Evolutionary conservation across 2,888 invertebrate species (phyloP), one percentile per base, ranked within the genome.

Genomic region (Nebria brevicollis): DNA sequence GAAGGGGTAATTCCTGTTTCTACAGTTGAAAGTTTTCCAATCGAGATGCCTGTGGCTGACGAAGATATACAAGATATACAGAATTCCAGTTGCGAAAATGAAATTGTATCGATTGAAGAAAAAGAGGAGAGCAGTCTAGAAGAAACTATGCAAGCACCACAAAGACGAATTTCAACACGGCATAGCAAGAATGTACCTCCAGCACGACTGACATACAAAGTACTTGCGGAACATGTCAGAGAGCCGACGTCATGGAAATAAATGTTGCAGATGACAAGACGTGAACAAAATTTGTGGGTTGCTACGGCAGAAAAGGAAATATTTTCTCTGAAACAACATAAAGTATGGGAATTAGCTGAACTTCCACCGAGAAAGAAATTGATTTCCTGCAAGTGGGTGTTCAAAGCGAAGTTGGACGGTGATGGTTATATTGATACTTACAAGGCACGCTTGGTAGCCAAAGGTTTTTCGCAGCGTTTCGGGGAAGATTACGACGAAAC

Each of bases 261-360:
- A 68, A 34, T 68, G 68, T 64, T 77, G n/a, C 20, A 66, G 15
- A n/a, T 66, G 25, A 4, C 68, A 77, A 5, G 8, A 34, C 15
- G 68, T 41, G 77, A 77, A 41, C 77, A 20, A 41, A 13, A 15
- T 15, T 15, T 15, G 26, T 85, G 84, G 85, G 76, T 82, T 34
- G 65, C 73, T 66, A 86, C 85, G 10, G 85, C 86, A 83, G 73
- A 85, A 42, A 80, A 82, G 72, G 86, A 86, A 34, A 86, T 84
- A 70, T 77, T 77, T 34, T 83, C 84, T 8, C 77, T 86, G 13
- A 82, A 84, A 26, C 83, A 84, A 75, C 85, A 85, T 73, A 66
- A 82, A 25, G 84, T 85, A 4, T 85, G 86, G 85, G 82, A 81
- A 6, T 73, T 85, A n/a, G 72, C 75, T 7, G 82, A 83, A 25